Percentiles rank a stretch among this genome's conserved stretches.
phyloP scores from a whole-genome alignment of 2,888 invertebrate genomes.

The Altica lythri region DNA sequence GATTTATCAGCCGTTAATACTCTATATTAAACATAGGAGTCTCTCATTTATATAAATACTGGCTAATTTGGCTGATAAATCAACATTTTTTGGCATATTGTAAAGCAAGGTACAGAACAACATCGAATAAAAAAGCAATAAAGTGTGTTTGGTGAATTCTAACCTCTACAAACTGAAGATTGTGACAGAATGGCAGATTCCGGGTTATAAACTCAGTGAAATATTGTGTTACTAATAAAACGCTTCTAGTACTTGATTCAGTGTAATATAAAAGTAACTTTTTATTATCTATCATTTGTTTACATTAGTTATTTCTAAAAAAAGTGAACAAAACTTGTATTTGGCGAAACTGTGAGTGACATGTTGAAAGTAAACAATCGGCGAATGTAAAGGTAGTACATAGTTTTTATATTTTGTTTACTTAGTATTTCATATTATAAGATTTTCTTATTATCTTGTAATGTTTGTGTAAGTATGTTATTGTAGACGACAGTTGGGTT shows the following conservation, averaged over 20 bases:
- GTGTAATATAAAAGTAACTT: conserved; percentile 7
- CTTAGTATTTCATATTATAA: no score
- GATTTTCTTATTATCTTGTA: not conserved
- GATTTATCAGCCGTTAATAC: conserved; percentile 14
- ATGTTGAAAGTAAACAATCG: conserved; percentile 38
- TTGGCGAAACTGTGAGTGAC: conserved; percentile 35
- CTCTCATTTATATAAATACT: conserved; percentile 15
- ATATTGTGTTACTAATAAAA: conserved; percentile 18
- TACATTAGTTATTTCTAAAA: conserved; percentile 33
- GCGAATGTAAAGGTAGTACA: conserved; percentile 40
- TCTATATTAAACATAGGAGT: conserved; percentile 25
- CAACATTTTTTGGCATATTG: conserved; percentile 10
- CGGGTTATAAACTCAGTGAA: conserved; percentile 16
- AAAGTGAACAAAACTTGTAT: conserved; percentile 36
- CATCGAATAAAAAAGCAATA: conserved; percentile 30
- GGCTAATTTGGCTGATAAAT: conserved; percentile 7
- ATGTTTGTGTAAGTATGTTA: conserved; percentile 10
- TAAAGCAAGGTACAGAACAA: conserved; percentile 15
- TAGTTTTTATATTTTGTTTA: no score
- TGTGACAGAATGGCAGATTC: conserved; percentile 35
- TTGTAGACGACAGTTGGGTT: conserved; percentile 21
- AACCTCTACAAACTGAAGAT: conserved; percentile 43
- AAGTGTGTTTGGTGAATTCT: conserved; percentile 39
- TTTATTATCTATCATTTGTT: conserved; percentile 17
- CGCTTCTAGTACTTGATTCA: conserved; percentile 2